Base-by-base conservation (phyloP, 2,888 invertebrate species). In the Keiferia lycopersicella region DNA sequence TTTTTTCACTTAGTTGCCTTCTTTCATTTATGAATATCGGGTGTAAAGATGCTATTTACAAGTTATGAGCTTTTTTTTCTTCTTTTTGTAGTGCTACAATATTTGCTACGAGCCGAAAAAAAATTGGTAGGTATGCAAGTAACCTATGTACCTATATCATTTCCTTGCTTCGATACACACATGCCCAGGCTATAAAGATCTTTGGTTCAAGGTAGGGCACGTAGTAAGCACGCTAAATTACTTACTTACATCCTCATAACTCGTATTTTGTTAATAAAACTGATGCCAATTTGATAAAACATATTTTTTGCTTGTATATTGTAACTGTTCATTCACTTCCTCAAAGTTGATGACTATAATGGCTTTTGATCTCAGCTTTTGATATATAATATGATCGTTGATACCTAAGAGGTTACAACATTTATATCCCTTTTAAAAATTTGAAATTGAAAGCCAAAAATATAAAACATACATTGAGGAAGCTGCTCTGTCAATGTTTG, bases 241-340 rank as follows among this genome's bases (percentile, higher is more conserved):
- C 34, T 56, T 56, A 16, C 34, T 34, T 16, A 56, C 20, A 56
- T 56, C 56, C 56, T 56, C 34, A 26, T 26, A 34, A 30, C 10
- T 56, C 34, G 34, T 34, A 34, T 34, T 34, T 26, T 53, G 4
- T 30, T 53, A 11, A 30, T 26, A 14, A n/a, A 30, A 53, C 11
- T 14, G 30, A 53, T 30, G 53, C n/a, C 26, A 20, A 30, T 53
- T 53, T 53, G 53, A 56, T 56, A 34, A 56, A 56, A 30, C 1
- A 7, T 56, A 56, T 34, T 16, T 34, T 26, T n/a, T 53, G n/a
- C 26, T 26, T 26, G 26, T 26, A 26, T 26, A 6, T 26, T 53
- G 53, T 26, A 26, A 0, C 6, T n/a, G 8, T 22, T 20, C 22
- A 30, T 26, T n/a, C n/a, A 30, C 53, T 53, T 53, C 26, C 53